Percentiles rank a stretch among this genome's conserved stretches.
Evolutionary conservation across 1,140 invertebrate species (phyloP).

Genomic region (Sipha flava): DNA sequence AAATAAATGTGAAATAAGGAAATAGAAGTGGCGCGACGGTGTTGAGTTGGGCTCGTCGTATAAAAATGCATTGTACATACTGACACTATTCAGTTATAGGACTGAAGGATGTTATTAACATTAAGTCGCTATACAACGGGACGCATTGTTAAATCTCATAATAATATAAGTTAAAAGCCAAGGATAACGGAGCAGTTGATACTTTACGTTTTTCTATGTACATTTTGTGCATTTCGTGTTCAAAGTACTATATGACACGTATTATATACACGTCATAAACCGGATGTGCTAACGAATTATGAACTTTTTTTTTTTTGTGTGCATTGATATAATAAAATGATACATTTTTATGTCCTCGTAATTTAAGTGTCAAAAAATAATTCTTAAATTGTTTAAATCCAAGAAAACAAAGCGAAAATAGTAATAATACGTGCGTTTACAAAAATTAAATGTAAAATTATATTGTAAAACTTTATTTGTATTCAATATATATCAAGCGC

Average conservation of each 20-base stretch:
- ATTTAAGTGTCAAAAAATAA: background rate
- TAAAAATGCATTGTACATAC: background rate
- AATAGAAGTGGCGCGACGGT: background rate
- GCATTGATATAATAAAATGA: background rate
- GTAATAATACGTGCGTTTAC: background rate
- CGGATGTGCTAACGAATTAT: background rate
- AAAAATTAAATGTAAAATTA: background rate
- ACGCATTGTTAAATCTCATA: background rate
- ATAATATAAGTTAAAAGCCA: background rate
- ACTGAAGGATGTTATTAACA: background rate
- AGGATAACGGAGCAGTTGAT: background rate
- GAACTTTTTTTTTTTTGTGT: background rate
- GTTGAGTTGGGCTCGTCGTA: background rate
- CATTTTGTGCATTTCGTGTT: background rate
- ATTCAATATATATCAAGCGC: background rate
- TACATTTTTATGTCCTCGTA: background rate
- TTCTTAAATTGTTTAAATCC: background rate
- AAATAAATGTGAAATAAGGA: background rate
- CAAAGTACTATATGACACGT: background rate
- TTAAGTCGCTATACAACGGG: background rate
- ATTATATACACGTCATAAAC: slow-evolving; percentile 8
- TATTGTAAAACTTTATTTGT: background rate
- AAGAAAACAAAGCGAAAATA: background rate
- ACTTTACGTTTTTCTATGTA: background rate
- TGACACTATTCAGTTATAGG: background rate